These are phyloP conservation scores for Symphodus melops DNA, from an alignment of 2,113 vertebrate species.

Conservation along the genomic window DNA sequence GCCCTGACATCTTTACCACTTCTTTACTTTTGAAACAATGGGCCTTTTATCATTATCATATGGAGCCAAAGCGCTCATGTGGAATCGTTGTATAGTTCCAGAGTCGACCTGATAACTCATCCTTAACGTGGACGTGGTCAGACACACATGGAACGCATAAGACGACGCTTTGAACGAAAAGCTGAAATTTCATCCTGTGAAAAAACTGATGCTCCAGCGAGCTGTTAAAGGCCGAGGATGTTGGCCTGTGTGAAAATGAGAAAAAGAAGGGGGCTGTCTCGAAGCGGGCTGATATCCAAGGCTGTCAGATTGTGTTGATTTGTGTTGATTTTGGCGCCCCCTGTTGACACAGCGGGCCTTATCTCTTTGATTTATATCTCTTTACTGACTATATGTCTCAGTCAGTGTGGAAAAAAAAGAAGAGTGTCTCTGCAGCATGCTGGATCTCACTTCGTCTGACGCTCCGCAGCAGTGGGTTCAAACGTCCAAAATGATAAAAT, in stretches of 20 bases:
- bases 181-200: slow-evolving; percentile 46
- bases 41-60: slow-evolving; percentile 49
- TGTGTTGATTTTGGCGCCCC: no score
- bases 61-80: slow-evolving; percentile 28
- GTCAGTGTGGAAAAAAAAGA: no score
- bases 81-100: slow-evolving; percentile 26
- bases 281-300: neutral
- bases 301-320: no score
- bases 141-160: slow-evolving; percentile 68
- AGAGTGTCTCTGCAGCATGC: no score
- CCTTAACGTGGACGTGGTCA: slow-evolving; percentile 33
- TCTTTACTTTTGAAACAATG: slow-evolving; percentile 55
- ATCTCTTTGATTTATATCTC: no score
- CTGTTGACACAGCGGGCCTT: no score
- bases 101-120: slow-evolving; percentile 65
- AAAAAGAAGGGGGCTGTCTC: neutral
- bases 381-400: no score
- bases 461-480: no score
- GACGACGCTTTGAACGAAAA: slow-evolving; percentile 30
- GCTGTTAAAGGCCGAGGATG: slow-evolving; percentile 2
- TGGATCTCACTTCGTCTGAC: no score
- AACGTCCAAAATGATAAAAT: no score
- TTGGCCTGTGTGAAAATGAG: neutral
- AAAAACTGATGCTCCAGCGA: slow-evolving; percentile 39
- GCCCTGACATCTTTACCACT: slow-evolving; percentile 62